These are phyloP conservation scores for Cheilosia pagana DNA, from an alignment of 2,888 invertebrate species.

Conservation along the genomic window DNA sequence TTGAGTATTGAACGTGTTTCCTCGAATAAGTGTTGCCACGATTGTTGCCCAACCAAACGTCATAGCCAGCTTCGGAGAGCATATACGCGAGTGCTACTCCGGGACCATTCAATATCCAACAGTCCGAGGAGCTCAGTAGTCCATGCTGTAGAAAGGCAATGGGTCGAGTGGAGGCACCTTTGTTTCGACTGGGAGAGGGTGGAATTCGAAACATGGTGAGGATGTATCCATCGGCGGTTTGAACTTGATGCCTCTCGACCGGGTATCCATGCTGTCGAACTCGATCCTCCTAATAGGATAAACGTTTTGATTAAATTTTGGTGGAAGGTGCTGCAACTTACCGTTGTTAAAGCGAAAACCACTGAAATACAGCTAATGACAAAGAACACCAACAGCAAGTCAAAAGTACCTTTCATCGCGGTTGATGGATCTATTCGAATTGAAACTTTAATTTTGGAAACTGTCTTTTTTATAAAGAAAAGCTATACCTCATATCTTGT, in stretches of 20 bases:
- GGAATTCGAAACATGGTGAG: constrained; percentile 93
- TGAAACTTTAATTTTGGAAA: too few species aligned
- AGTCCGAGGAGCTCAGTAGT: constrained; percentile 88
- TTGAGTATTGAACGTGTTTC: constrained; percentile 83
- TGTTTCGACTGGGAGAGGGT: constrained; percentile 70
- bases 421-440: too few species aligned
- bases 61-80: constrained; percentile 88
- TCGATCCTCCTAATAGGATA: constrained; percentile 77
- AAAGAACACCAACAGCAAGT: too few species aligned
- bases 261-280: constrained; percentile 84
- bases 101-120: constrained; percentile 90
- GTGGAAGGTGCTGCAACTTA: not conserved
- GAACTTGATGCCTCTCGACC: constrained; percentile 88
- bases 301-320: not conserved
- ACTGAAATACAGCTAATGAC: too few species aligned
- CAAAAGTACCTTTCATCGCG: too few species aligned
- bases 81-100: constrained; percentile 84
- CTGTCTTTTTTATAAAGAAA: too few species aligned
- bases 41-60: constrained; percentile 92
- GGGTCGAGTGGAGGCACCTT: constrained; percentile 73
- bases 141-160: constrained; percentile 88
- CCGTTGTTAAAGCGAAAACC: not conserved
- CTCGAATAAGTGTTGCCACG: constrained; percentile 88
- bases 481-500: too few species aligned
- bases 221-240: constrained; percentile 92